phyloP scores from a whole-genome alignment of 2,797 vertebrate species.

The Enteromius unitaeniatus region DNA sequence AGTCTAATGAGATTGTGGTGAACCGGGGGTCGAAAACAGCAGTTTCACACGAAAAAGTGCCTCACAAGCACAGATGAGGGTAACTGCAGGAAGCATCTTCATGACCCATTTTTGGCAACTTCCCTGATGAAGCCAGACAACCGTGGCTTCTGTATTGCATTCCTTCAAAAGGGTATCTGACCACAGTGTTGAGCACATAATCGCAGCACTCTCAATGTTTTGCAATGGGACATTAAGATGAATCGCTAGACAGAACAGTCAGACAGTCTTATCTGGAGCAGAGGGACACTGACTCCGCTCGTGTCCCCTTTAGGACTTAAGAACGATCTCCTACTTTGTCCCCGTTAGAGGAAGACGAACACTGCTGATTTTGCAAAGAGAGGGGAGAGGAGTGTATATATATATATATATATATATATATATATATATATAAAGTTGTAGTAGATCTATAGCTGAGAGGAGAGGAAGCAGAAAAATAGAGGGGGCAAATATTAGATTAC shows the following conservation, averaged over 20 bases:
- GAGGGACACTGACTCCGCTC: slow-evolving; percentile 15
- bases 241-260: slow-evolving; percentile 57
- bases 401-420: no score
- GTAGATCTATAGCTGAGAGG: not conserved
- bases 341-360: not conserved
- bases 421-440: no score
- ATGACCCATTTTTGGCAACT: slow-evolving; percentile 35
- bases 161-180: not conserved
- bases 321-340: not conserved
- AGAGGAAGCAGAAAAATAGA: slow-evolving; percentile 7
- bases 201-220: slow-evolving; percentile 50
- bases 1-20: slow-evolving; percentile 46
- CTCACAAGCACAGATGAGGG: slow-evolving; percentile 32
- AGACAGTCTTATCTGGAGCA: slow-evolving; percentile 44
- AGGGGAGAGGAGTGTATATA: no score
- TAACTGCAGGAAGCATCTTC: slow-evolving; percentile 28
- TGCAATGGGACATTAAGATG: slow-evolving; percentile 61
- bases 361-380: slow-evolving; percentile 1
- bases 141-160: slow-evolving; percentile 11
- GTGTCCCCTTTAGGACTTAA: slow-evolving; percentile 1
- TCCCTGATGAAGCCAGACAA: slow-evolving; percentile 36
- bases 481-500: not conserved
- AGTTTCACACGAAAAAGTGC: slow-evolving; percentile 34
- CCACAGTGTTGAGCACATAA: slow-evolving; percentile 17
- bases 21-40: slow-evolving; percentile 30